Evolutionary conservation across 1,140 invertebrate species (phyloP).

Genomic region (Hylaeus anthracinus): DNA sequence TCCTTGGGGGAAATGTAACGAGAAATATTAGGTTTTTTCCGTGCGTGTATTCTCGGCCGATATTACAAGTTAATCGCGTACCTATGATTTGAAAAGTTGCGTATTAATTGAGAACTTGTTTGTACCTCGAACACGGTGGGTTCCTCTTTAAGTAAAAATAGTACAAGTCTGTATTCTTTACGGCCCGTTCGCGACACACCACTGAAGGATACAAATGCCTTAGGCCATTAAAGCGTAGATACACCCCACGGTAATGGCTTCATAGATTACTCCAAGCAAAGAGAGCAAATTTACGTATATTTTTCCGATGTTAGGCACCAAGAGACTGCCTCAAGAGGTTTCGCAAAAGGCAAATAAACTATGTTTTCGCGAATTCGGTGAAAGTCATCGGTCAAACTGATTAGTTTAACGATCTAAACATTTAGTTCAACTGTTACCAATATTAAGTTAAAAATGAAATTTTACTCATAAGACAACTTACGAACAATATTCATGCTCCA

Average conservation of each 20-base stretch:
- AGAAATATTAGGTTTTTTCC: constrained; percentile 1
- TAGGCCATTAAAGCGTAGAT: constrained; percentile 24
- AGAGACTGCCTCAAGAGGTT: background rate
- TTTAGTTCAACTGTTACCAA: no score
- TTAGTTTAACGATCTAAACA: no score
- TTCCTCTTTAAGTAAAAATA: constrained; percentile 12
- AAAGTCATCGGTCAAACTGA: background rate
- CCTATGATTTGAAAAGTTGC: no score
- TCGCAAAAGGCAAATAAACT: background rate
- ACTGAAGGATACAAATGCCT: constrained; percentile 31
- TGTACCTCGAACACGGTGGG: background rate
- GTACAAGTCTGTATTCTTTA: background rate
- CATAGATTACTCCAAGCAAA: constrained; percentile 20
- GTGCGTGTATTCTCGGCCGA: no score
- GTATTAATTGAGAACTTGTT: background rate
- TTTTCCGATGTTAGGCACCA: background rate
- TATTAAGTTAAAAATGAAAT: no score
- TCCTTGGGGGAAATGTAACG: constrained; percentile 3
- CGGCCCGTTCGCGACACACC: constrained; percentile 6
- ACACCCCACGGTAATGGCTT: constrained; percentile 14
- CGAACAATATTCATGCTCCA: no score
- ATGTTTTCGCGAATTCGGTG: background rate
- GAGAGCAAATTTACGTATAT: constrained; percentile 14
- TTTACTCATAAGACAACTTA: no score
- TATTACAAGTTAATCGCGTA: background rate